phyloP scores from a whole-genome alignment of 2,888 invertebrate species.

The Hyalella azteca region DNA sequence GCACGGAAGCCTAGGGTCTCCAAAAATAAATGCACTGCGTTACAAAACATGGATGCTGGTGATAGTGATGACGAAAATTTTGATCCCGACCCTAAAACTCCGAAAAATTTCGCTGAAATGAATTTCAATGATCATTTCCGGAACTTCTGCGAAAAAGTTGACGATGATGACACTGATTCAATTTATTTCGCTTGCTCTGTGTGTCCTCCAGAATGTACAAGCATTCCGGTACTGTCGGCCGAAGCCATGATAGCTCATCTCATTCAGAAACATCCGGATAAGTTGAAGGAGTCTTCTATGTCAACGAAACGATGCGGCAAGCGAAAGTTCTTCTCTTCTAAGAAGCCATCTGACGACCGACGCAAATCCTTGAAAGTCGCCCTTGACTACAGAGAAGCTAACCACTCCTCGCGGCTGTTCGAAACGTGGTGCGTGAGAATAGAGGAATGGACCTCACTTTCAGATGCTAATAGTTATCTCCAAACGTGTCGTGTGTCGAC shows the following conservation, averaged over 20 bases:
- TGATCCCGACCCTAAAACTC: too few species aligned
- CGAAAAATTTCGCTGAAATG: too few species aligned
- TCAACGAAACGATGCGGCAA: background rate
- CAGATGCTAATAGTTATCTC: background rate
- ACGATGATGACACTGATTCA: too few species aligned
- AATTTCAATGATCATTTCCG: background rate
- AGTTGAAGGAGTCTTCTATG: background rate
- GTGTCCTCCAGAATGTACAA: too few species aligned
- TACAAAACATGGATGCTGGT: background rate
- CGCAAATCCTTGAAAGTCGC: background rate
- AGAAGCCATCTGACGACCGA: background rate
- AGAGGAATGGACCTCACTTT: background rate
- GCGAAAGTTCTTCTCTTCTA: background rate
- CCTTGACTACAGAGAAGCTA: background rate
- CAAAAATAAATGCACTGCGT: background rate
- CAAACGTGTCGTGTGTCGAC: background rate
- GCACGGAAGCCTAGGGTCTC: background rate
- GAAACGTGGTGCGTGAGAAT: background rate
- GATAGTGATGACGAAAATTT: too few species aligned
- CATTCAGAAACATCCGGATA: background rate
- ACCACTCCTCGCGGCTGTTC: background rate
- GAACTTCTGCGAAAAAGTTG: background rate
- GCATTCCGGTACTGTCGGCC: background rate
- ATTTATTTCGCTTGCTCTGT: too few species aligned
- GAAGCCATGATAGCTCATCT: background rate